Conservation (phyloP, 2,113 vertebrate genomes). For the Ciconia boyciana region DNA sequence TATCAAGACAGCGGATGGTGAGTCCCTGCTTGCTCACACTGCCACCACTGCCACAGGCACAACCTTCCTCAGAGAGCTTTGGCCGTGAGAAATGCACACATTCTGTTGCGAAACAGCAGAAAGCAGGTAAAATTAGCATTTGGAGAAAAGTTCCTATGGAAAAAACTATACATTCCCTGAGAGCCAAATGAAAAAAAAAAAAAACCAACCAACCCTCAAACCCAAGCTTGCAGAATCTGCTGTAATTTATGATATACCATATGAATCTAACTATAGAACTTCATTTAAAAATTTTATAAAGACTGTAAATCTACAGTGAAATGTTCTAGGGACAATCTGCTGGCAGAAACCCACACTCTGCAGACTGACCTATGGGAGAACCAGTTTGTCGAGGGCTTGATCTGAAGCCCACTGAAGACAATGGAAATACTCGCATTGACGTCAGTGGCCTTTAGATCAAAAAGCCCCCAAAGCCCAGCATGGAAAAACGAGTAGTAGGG, state of each 20-base stretch:
- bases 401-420: constrained; percentile 33
- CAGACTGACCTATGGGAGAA: constrained; percentile 49
- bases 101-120: not conserved
- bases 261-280: constrained; percentile 66
- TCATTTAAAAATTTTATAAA: constrained; percentile 62
- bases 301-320: constrained; percentile 52
- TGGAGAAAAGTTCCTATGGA: constrained; percentile 15
- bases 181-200: constrained; percentile 26
- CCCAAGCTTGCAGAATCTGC: constrained; percentile 8
- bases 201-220: not conserved
- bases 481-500: constrained; percentile 35
- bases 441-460: constrained; percentile 59
- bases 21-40: constrained; percentile 19
- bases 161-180: not conserved
- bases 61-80: constrained; percentile 38
- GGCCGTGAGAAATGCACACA: not conserved
- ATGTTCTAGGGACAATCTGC: constrained; percentile 53
- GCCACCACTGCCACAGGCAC: not conserved
- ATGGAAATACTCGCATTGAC: constrained; percentile 45
- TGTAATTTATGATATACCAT: constrained; percentile 61
- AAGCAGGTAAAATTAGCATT: constrained; percentile 58
- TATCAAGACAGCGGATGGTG: not conserved
- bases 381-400: constrained; percentile 41
- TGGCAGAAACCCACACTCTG: constrained; percentile 32
- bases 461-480: constrained; percentile 40